Evolutionary conservation across 2,888 invertebrate genomes (phyloP).

Genomic region (Spodoptera littoralis): DNA sequence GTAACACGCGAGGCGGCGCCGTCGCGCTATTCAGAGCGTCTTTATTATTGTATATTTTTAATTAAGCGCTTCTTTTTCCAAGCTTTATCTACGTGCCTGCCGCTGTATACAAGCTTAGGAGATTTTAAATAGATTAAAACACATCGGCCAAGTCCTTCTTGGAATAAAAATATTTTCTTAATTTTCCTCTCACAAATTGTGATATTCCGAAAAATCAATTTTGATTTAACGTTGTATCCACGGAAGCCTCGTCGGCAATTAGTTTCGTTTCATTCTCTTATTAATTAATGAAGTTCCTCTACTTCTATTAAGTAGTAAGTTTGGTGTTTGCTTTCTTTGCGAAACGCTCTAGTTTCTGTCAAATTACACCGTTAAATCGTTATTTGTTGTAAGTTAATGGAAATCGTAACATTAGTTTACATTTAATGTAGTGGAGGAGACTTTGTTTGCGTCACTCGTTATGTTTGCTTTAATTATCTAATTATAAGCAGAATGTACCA

Average conservation of each 20-base stretch:
- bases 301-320: conserved; percentile 48
- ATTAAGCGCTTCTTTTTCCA: conserved; percentile 48
- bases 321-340: conserved; percentile 45
- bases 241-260: conserved; percentile 26
- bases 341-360: conserved; percentile 36
- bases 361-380: conserved; percentile 38
- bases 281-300: conserved; percentile 52
- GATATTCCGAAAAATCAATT: conserved; percentile 22
- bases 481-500: too few relatives aligned
- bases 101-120: conserved; percentile 27
- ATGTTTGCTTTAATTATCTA: too few relatives aligned
- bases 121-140: conserved; percentile 36
- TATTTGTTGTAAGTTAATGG: conserved; percentile 26
- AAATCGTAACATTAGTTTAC: conserved; percentile 13
- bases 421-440: neutral
- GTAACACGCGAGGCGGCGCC: conserved; percentile 27
- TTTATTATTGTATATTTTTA: conserved; percentile 52
- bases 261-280: conserved; percentile 38
- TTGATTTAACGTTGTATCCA: conserved; percentile 21
- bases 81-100: conserved; percentile 25
- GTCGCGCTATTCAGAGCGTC: conserved; percentile 23
- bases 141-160: conserved; percentile 13
- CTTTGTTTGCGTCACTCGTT: neutral
- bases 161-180: conserved; percentile 16
- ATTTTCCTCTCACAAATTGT: conserved; percentile 20